Conservation (phyloP, 2,113 vertebrate genomes). For the Lamprotornis superbus region DNA sequence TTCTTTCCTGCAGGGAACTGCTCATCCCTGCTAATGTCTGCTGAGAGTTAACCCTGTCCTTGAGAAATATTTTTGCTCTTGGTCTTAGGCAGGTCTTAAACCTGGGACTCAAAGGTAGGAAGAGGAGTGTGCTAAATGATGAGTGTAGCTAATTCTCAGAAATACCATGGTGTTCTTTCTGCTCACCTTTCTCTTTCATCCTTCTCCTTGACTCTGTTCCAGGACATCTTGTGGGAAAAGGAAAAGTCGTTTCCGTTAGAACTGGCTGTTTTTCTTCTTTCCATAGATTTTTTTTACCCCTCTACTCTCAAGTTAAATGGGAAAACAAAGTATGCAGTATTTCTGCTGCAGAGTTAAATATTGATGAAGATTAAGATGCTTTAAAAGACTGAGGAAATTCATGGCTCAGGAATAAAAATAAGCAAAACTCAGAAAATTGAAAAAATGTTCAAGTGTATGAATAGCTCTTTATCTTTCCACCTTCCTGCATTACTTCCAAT, state of each 20-base stretch:
- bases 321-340: slow-evolving; percentile 34
- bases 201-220: slow-evolving; percentile 4
- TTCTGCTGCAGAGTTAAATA: slow-evolving; percentile 50
- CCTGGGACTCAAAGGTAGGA: background rate
- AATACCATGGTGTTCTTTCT: background rate
- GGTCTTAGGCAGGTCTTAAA: background rate
- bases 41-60: background rate
- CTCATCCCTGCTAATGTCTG: background rate
- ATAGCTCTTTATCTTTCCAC: slow-evolving; percentile 50
- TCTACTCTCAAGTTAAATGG: slow-evolving; percentile 1
- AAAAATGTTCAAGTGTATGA: slow-evolving; percentile 25
- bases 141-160: background rate
- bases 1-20: background rate
- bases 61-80: background rate
- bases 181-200: slow-evolving; percentile 1
- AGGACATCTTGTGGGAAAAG: slow-evolving; percentile 14
- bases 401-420: slow-evolving; percentile 38
- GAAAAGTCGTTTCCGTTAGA: slow-evolving; percentile 2
- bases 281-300: background rate
- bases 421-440: slow-evolving; percentile 31
- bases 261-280: slow-evolving; percentile 23
- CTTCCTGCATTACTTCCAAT: slow-evolving; percentile 30
- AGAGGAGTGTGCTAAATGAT: background rate
- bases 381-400: slow-evolving; percentile 46
- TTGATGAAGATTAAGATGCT: slow-evolving; percentile 52